Percentiles rank a stretch among this genome's conserved stretches.
Evolutionary conservation across 2,797 vertebrate genomes (phyloP).

Genomic region (Gorsachius magnificus): DNA sequence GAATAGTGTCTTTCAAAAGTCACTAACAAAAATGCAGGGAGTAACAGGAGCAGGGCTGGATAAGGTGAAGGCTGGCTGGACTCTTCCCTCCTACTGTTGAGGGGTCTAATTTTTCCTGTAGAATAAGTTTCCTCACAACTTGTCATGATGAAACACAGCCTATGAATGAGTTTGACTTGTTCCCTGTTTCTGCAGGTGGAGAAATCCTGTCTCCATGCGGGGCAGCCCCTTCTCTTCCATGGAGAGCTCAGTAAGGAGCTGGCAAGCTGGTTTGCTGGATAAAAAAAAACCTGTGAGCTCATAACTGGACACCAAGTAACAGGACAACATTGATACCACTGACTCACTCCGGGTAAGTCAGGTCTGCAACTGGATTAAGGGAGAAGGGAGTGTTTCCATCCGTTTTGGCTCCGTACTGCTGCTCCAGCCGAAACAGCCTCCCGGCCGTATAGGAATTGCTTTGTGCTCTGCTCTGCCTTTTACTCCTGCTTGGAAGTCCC

Average conservation of each 20-base stretch:
- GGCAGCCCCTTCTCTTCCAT: background rate
- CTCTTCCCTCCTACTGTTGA: background rate
- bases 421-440: background rate
- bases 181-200: background rate
- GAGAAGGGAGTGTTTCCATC: background rate
- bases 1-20: background rate
- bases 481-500: background rate
- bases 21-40: background rate
- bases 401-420: accelerated
- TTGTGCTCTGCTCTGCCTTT: background rate
- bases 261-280: background rate
- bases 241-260: background rate
- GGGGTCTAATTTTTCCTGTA: background rate
- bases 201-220: background rate
- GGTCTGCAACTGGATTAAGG: background rate
- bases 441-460: background rate
- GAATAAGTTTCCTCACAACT: background rate
- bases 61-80: background rate
- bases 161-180: background rate
- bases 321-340: background rate
- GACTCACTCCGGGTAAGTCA: background rate
- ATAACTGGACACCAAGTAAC: background rate
- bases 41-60: background rate
- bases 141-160: background rate
- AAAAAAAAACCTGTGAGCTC: background rate